Evolutionary conservation across 2,888 invertebrate species (phyloP), one percentile per base, ranked within the genome.

Genomic region (Ceramica pisi): DNA sequence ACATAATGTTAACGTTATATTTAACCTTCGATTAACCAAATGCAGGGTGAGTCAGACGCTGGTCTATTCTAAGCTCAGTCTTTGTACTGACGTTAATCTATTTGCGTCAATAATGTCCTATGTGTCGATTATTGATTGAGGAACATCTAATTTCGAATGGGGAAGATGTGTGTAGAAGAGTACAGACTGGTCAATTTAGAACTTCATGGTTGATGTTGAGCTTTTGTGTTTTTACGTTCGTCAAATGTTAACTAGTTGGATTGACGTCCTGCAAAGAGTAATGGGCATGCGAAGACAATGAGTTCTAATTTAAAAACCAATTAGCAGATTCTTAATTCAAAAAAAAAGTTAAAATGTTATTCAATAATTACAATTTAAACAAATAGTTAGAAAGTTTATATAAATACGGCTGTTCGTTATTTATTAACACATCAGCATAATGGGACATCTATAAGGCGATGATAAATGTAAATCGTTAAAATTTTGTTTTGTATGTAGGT

Each of bases 1-100:
- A 83, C 85, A 89, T 86, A 90, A 90, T 88, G 84, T 85, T 81
- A 80, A 74, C 78, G 89, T 88, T 92, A 92, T 90, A 92, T 92
- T 91, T 92, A 94, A 92, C 90, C 92, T 92, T 94, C 94, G 93
- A 94, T 95, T 94, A 93, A 91, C 92, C 90, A 90, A 94, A 94
- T 92, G 93, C 87, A 86, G 78, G 85, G 87, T 95, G 95, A 95
- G 90, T 95, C 95, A 95, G 88, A 82, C 71, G 84, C 85, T 81
- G 88, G 68, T 88, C 92, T 95, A 95, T 92, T 93, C 91, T 86
- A 92, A 94, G 92, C 89, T 80, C 83, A 78, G 87, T 90, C 90
- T 94, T 91, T 91, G 87, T 90, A 88, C 90, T 90, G 90, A 90
- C 87, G 90, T 84, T 88, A 89, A 89, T 92, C 90, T 92, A 91